Base-by-base conservation (phyloP, 2,797 vertebrate genomes). In the Spatula clypeata region DNA sequence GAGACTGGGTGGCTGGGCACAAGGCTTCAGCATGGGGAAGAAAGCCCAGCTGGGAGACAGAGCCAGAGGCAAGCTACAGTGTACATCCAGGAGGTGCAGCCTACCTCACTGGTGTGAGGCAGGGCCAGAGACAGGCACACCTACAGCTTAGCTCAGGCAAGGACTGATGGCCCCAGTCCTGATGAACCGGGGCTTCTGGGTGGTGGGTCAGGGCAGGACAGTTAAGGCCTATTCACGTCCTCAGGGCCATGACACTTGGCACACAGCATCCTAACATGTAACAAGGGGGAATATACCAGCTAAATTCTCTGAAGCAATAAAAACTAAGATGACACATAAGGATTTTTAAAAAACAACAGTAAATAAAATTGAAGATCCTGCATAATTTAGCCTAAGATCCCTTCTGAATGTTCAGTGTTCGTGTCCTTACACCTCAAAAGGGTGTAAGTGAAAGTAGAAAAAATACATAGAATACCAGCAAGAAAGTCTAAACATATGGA, bases 81-180 rank as follows among this genome's bases (percentile, higher is more conserved):
- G 24, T 66, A 20, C 13, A 38, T 26, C 24, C 29, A 40, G 53
- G 36, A 45, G 19, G 15, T 18, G 4, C 13, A 53, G 21, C 13
- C 9, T 21, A 13, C 45, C 10, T 31, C 32, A 12, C 20, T 53
- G 27, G 13, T 77, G 64, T 36, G 18, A 29, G 38, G 13, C 11
- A 54, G 16, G 27, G 51, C 8, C 19, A 38, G 72, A 53, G 51
- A 7, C 18, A n/a, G 44, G 11, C 38, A 40, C 6, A 54, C 45
- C 29, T 66, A 14, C 9, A 84, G 17, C 14, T 7, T 42, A 44
- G 17, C 24, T 60, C 6, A 5, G 0, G 3, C 49, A 51, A 83
- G 57, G 31, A 44, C 27, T 53, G 36, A 32, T 0, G 2, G 31
- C 20, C 34, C 40, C 20, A 87, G 8, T 14, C 0, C 1, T 9